Base-by-base conservation (phyloP, 1,140 invertebrate species). In the Zaprionus nigranus region DNA sequence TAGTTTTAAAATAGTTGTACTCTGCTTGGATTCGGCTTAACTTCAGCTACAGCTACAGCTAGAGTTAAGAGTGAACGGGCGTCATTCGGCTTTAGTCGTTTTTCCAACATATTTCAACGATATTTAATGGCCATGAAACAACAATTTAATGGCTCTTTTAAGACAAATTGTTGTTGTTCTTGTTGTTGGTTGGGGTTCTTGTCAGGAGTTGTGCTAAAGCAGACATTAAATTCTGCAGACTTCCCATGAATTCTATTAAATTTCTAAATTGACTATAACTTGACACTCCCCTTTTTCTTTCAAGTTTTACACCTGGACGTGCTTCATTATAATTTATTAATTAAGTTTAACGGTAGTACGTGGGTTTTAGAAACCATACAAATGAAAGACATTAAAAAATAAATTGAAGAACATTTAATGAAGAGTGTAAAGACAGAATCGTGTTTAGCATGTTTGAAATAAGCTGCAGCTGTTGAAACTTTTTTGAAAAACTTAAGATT, bases 121-220 rank as follows among this genome's bases (percentile, higher is more conserved):
- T 26, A 43, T 66, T 58, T 58, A 66, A 66, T 20, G 53, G 20
- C 65, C 72, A 28, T 61, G 65, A 36, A 69, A 75, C 22, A 69
- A 54, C 72, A 58, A 17, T 58, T 63, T 75, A 69, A 70, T 75
- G 40, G 20, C 71, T 61, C 49, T 67, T 53, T 59, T 46, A 30
- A 46, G 54, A 59, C 70, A 73, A 73, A 59, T 73, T 59, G 56
- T 54, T 67, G 20, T 51, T 51, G 46, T 51, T 9, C 3, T 51
- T 51, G 46, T 51, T 9, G 20, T 51, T 51, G 7, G 11, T 17
- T 49, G 17, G 6, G 13, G 17, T 17, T 49, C n/a, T 49, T 58
- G 62, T 26, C 46, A 59, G 70, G 9, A 73, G 36, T 51, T 56
- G n/a, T 46, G 13, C 13, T 17, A 17, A 46, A 40, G 15, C 38